Conservation (phyloP, 2,113 vertebrate species). For the Strix uralensis region DNA sequence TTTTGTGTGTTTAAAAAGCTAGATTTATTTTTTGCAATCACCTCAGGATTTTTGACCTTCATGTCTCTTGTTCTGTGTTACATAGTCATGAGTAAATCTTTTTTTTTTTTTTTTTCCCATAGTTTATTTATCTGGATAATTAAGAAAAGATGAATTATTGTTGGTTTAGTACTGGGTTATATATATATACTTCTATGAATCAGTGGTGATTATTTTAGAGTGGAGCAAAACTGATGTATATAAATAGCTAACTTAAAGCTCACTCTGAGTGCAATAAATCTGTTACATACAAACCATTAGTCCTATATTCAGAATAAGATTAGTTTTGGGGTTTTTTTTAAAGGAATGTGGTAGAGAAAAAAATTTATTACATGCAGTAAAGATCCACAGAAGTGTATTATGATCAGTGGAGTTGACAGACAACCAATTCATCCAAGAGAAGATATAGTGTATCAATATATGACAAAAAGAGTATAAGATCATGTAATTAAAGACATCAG, state of each 20-base stretch:
- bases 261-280: background rate
- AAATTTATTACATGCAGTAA: background rate
- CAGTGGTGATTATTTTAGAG: background rate
- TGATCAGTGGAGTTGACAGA: background rate
- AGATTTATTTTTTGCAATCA: background rate
- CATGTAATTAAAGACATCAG: background rate
- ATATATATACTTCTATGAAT: background rate
- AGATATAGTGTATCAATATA: background rate
- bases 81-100: background rate
- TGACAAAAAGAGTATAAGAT: background rate
- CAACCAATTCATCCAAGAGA: background rate
- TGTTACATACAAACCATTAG: background rate
- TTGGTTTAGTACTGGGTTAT: background rate
- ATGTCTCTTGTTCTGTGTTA: background rate
- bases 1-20: background rate
- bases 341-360: background rate
- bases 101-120: background rate
- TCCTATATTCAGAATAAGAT: background rate
- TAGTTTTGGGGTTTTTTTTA: background rate
- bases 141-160: background rate
- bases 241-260: background rate
- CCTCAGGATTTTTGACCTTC: background rate
- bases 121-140: background rate
- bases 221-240: background rate
- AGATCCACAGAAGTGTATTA: background rate